Base-by-base conservation (phyloP, 2,888 invertebrate species). In the Andrena minutula region DNA sequence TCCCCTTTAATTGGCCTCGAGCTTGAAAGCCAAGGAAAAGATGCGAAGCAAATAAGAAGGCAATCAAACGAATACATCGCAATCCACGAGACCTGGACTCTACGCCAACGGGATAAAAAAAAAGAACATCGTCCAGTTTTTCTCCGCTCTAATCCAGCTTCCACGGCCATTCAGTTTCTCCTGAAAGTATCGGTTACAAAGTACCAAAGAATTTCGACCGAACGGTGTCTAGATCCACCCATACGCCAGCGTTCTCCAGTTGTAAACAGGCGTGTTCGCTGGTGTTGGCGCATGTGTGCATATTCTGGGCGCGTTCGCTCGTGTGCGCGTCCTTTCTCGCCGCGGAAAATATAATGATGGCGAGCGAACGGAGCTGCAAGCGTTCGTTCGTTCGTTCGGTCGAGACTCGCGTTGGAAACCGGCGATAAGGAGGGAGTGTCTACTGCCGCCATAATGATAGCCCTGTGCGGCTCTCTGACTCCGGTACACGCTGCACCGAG, bases 371-470 rank as follows among this genome's bases (percentile, higher is more conserved):
- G 79, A 82, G 79, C 87, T 81, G 85, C 79, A 77, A 81, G 78
- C 76, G 81, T 71, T 75, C 75, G 74, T 64, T 75, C 75, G 74
- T 64, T 70, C 87, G 86, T 77, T 85, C 86, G 83, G 66, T 79
- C 84, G 87, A 85, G 88, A 87, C 89, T 91, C 87, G 90, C 91
- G 91, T 90, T 92, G 92, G 92, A 92, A 92, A 92, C 90, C 92
- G 83, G 91, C 93, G 93, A 93, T 93, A 93, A 93, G 93, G 92
- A 92, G 93, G 93, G 93, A 93, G 93, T 93, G 93, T 93, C 93
- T 93, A 92, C 92, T 91, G 93, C 93, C 92, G 93, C 93, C 93
- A 93, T 93, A 93, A 93, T 93, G 90, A 93, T 92, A 93, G 93
- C 90, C 91, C 93, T 92, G 88, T 88, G 89, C 88, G 88, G 86